Evolutionary conservation across 2,113 vertebrate species (phyloP).

Genomic region (Atlantisia rogersi): DNA sequence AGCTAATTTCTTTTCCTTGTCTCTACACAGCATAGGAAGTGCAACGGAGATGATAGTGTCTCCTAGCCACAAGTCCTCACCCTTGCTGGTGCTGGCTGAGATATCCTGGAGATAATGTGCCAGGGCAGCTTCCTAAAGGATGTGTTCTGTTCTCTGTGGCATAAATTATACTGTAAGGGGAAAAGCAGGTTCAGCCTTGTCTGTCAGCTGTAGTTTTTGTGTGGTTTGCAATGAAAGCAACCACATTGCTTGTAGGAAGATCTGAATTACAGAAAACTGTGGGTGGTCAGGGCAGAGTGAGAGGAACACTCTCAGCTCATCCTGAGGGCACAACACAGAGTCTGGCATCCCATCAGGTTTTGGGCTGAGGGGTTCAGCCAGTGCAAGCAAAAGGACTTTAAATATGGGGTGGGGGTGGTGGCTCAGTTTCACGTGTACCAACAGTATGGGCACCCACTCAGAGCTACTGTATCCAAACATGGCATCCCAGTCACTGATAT

Average conservation of each 20-base stretch:
- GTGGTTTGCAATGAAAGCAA: neutral
- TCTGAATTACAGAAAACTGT: neutral
- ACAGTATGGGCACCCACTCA: neutral
- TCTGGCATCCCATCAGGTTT: neutral
- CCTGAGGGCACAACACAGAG: neutral
- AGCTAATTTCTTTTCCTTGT: neutral
- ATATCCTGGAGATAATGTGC: neutral
- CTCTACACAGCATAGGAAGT: neutral
- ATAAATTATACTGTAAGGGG: neutral
- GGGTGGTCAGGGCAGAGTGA: neutral
- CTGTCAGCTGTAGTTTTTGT: neutral
- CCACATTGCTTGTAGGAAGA: neutral
- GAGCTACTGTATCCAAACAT: neutral
- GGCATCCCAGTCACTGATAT: neutral
- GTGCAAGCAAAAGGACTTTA: neutral
- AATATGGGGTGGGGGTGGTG: neutral
- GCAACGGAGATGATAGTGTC: neutral
- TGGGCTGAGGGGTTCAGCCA: neutral
- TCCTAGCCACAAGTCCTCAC: neutral
- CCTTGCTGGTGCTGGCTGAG: neutral
- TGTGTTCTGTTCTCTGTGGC: fast-evolving
- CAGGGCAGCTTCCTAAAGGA: neutral
- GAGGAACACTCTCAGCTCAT: neutral
- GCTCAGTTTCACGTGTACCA: neutral
- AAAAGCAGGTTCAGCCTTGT: constrained; percentile 4